phyloP scores from a whole-genome alignment of 2,113 vertebrate species.

The Phocoena sinus region DNA sequence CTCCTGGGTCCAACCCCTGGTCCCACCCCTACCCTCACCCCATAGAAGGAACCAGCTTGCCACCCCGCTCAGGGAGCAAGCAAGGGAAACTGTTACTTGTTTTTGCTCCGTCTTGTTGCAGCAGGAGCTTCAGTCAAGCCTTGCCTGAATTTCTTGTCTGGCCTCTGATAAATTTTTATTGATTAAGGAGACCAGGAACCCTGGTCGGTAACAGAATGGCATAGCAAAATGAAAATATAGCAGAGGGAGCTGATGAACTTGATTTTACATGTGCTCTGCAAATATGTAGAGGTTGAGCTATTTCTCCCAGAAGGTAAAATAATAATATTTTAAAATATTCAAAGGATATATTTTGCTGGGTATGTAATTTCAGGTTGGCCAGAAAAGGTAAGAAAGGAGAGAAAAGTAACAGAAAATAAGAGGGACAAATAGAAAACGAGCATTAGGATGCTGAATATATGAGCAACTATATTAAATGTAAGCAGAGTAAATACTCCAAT shows the following conservation, averaged over 20 bases:
- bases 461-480: neutral
- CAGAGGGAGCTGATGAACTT: neutral
- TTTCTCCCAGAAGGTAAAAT: neutral
- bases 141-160: neutral
- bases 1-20: neutral
- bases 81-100: neutral
- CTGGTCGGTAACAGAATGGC: neutral
- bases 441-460: neutral
- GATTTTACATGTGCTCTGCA: neutral
- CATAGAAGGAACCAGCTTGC: neutral
- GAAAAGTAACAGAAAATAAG: neutral
- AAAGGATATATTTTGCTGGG: neutral
- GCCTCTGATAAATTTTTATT: neutral
- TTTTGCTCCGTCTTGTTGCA: neutral
- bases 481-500: neutral
- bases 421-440: neutral
- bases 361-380: neutral
- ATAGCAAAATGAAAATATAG: neutral
- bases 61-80: neutral
- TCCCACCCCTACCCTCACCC: neutral
- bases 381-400: neutral
- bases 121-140: neutral
- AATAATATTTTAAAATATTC: neutral
- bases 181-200: too few species aligned
- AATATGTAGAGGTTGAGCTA: neutral